phyloP scores from a whole-genome alignment of 2,797 vertebrate species.

The Sebastes trivittatus region DNA sequence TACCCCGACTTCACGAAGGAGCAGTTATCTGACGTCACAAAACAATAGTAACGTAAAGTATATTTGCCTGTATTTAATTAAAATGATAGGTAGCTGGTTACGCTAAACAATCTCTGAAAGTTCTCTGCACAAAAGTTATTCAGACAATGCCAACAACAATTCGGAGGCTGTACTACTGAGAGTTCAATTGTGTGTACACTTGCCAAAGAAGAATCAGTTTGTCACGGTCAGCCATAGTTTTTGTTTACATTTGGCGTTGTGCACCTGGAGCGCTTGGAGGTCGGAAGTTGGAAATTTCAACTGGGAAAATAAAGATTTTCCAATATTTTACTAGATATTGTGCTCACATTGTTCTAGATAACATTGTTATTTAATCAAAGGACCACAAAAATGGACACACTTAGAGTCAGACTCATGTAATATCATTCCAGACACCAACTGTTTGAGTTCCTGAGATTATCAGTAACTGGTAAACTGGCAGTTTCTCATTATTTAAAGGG shows the following conservation, averaged over 20 bases:
- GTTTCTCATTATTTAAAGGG: no score
- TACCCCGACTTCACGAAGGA: background rate
- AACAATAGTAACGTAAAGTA: background rate
- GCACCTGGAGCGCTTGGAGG: background rate
- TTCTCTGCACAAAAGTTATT: background rate
- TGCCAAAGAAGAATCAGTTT: no score
- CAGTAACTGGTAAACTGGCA: no score
- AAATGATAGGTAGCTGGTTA: background rate
- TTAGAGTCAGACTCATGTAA: accelerated
- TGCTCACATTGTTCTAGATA: no score
- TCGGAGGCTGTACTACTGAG: background rate
- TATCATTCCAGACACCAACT: no score
- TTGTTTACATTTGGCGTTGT: no score
- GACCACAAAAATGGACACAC: no score
- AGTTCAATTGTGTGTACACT: background rate
- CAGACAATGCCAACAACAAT: background rate
- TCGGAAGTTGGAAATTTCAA: background rate
- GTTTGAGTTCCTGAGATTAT: no score
- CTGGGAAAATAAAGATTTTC: background rate
- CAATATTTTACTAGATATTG: no score
- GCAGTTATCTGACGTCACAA: background rate
- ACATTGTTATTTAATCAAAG: no score
- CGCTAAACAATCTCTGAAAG: background rate
- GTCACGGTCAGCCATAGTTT: no score
- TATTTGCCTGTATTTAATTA: background rate